phyloP scores from a whole-genome alignment of 2,888 invertebrate genomes.

The Noctua comes region DNA sequence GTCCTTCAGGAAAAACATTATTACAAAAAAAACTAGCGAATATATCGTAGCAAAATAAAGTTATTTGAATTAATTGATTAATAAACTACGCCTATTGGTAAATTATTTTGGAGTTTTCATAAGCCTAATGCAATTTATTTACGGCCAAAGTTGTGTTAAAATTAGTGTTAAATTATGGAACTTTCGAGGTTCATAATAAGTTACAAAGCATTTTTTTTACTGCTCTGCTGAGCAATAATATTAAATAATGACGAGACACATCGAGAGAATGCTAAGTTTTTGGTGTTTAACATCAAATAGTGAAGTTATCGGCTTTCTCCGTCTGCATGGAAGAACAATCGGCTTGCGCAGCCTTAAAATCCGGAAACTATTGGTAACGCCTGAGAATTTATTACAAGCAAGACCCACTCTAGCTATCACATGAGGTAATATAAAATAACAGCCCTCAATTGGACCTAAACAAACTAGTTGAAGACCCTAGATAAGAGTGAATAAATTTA shows the following conservation, averaged over 20 bases:
- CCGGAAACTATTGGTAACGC: neutral
- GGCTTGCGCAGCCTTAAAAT: neutral
- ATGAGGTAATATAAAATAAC: neutral
- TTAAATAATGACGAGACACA: neutral
- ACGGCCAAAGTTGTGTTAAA: neutral
- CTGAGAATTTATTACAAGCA: conserved; percentile 15
- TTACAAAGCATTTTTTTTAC: neutral
- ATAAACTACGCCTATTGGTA: neutral
- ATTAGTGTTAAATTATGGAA: neutral
- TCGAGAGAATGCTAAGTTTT: neutral
- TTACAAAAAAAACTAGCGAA: neutral
- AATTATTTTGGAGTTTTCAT: neutral
- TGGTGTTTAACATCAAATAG: neutral
- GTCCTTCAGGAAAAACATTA: neutral
- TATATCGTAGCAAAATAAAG: neutral
- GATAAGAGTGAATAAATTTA: neutral
- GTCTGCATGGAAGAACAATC: neutral
- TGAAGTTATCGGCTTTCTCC: neutral
- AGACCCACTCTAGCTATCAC: neutral
- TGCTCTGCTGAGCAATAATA: neutral
- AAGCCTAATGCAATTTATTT: neutral
- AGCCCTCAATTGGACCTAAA: neutral
- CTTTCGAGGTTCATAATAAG: neutral
- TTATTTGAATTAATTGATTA: neutral
- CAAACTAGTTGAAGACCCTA: neutral